Base-by-base conservation (phyloP, 2,113 vertebrate species). In the Vicugna pacos region DNA sequence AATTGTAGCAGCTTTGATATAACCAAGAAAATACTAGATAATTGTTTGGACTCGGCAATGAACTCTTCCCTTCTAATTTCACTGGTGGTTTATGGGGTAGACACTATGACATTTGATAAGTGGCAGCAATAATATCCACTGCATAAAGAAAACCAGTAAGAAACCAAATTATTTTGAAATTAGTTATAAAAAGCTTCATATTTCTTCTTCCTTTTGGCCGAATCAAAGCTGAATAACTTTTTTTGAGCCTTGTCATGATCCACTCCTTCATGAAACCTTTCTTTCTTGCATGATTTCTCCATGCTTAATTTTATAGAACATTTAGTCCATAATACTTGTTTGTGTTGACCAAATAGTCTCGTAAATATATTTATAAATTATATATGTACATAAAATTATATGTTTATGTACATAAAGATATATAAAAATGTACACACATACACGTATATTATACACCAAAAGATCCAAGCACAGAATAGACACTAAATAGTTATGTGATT, bases 271-370 rank as follows among this genome's bases (percentile, higher is more conserved):
- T 38, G 54, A 92, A 92, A 8, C 26, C n/a, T 92, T 92, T 70
- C 19, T 76, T 95, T 76, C 35, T 85, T 94, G 24, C 22, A 81
- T 48, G 26, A 72, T 77, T 72, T 75, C n/a, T 72, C 35, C 42
- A 56, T 69, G 69, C 54, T 92, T 77, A 86, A 82, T 60, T 91
- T 69, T 84, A 72, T 46, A 35, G 30, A 77, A 22, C 8, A 10
- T 30, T 80, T 96, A 52, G 12, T 69, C 5, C 3, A 46, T 58
- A 91, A 62, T 22, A 42, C 15, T 81, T 96, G 12, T n/a, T 73
- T 79, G 8, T n/a, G 76, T 96, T 95, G 65, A 85, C 65, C 24
- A 84, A 69, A 95, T 91, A 91, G 8, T 64, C 3, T 73, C 8
- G 67, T 86, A 42, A 79, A 42, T 82, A 52, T 56, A 42, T 5